These are phyloP conservation scores for Dendrophyllia cribrosa DNA, from an alignment of 64 coral and sea anemone species.

Conservation along the genomic window DNA sequence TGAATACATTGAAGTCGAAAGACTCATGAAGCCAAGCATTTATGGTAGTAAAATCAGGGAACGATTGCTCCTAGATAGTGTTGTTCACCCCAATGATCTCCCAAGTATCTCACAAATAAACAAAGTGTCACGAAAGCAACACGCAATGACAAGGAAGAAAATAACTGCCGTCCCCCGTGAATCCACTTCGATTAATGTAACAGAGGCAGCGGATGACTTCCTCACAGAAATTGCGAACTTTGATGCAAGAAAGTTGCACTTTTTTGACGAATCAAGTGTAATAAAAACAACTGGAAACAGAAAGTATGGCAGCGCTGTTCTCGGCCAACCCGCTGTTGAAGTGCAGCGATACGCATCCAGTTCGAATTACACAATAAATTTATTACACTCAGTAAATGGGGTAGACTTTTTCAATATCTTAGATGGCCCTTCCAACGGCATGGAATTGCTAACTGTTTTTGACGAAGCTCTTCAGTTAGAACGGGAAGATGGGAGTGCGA, in stretches of 20 bases:
- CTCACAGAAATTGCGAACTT: no score
- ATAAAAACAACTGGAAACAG: conserved; percentile 41
- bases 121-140: neutral
- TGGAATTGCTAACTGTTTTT: neutral
- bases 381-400: neutral
- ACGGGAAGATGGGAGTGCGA: no score
- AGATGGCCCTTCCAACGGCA: neutral
- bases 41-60: conserved; percentile 33
- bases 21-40: conserved; percentile 31
- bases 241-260: neutral
- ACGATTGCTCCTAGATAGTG: conserved; percentile 33
- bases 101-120: conserved; percentile 55
- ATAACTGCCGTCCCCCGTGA: neutral
- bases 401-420: neutral
- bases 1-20: conserved; percentile 19
- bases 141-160: conserved; percentile 5
- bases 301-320: no score
- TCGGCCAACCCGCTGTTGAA: no score
- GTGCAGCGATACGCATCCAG: neutral
- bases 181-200: conserved; percentile 6
- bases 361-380: neutral
- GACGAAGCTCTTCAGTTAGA: neutral
- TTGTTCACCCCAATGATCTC: conserved; percentile 19
- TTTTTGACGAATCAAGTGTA: no score
- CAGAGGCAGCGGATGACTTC: neutral